Evolutionary conservation across 2,888 invertebrate genomes (phyloP), one percentile per base, ranked within the genome.

Genomic region (Drosophila lutescens): DNA sequence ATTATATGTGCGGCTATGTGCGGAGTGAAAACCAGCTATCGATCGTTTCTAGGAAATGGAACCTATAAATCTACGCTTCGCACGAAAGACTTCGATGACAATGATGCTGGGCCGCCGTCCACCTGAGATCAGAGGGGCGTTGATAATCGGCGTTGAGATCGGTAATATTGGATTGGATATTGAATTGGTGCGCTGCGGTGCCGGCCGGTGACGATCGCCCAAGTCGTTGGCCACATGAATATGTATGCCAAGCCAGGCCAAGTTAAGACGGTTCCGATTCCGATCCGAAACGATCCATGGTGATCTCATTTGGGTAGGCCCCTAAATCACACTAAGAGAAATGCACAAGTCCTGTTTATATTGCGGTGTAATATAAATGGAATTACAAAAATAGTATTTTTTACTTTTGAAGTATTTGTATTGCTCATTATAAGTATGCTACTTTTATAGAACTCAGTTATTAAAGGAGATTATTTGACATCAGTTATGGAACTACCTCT

Each of bases 21-120:
- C 26, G 61, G 36, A 34, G 56, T 55, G 47, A 71, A 70, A 71
- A 71, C 62, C 56, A 71, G 61, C 44, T 50, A 69, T 47, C 65
- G 54, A 73, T 58, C 44, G 70, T 80, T 82, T 82, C 86, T 82
- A 77, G 83, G 86, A 82, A 82, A 86, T 79, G 55, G 69, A 74
- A 68, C 76, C 73, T 53, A 80, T 70, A 71, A 82, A 85, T 70
- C 74, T 65, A 66, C 46, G 61, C 59, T 61, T 54, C 41, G 40
- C 56, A 71, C 54, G 50, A 60, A 69, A 63, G 57, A 66, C 53
- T 44, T 43, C 50, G 69, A 65, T 61, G 63, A 57, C 54, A 76
- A 43, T 43, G 65, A 40, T 58, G 62, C 47, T 36, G 49, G 54
- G 34, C 57, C 54, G n/a, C 30, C 5, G 41, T 53, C 56, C 66